Evolutionary conservation across 2,888 invertebrate species (phyloP).

Genomic region (Tenthredo livida): DNA sequence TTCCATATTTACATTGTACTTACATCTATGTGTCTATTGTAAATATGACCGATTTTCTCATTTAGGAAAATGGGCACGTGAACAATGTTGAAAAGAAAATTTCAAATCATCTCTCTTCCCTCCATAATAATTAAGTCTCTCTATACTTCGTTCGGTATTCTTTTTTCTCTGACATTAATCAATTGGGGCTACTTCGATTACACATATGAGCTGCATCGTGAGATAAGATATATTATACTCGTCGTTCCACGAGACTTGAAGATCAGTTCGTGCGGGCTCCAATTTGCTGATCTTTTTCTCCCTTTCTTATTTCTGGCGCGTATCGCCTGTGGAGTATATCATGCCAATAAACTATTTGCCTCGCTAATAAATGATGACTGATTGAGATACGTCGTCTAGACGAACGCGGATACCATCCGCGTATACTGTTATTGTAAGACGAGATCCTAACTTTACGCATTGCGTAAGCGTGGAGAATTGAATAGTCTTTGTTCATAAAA

Average conservation of each 20-base stretch:
- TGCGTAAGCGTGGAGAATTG: not conserved
- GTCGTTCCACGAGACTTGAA: not conserved
- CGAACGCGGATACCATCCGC: not conserved
- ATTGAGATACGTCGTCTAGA: not conserved
- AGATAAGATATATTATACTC: conserved; percentile 15
- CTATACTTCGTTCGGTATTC: not conserved
- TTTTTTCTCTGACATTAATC: not conserved
- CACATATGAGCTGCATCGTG: not conserved
- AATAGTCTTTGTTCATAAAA: conserved; percentile 3
- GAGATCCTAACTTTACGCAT: conserved; percentile 34
- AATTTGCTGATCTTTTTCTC: not conserved
- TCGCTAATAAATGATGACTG: not conserved
- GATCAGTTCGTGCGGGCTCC: not conserved
- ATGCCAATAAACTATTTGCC: not conserved
- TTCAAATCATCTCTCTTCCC: not conserved
- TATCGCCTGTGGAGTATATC: not conserved
- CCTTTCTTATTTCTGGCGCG: not conserved
- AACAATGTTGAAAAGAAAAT: not conserved
- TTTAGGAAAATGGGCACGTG: not conserved
- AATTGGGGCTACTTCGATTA: conserved; percentile 19
- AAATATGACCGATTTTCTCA: conserved; percentile 26
- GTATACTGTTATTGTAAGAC: not conserved
- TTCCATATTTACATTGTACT: not conserved
- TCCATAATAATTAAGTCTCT: not conserved
- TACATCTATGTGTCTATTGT: not conserved